Percentiles rank a stretch among this genome's conserved stretches.
phyloP scores from a whole-genome alignment of 2,797 vertebrate genomes.

The Microctenopoma lineatum region DNA sequence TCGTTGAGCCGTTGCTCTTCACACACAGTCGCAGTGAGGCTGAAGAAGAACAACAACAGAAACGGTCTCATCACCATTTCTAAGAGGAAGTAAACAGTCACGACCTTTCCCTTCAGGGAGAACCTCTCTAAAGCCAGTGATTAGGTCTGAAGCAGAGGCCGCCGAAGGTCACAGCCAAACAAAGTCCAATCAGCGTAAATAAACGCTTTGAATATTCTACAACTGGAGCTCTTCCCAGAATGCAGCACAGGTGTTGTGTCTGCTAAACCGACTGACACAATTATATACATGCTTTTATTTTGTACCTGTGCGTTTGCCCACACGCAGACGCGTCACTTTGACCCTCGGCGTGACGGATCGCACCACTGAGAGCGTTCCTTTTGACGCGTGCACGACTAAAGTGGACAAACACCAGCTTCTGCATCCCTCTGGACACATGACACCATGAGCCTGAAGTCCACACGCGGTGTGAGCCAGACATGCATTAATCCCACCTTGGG shows the following conservation, averaged over 20 bases:
- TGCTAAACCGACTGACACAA: background rate
- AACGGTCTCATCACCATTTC: constrained; percentile 1
- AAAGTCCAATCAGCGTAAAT: constrained; percentile 11
- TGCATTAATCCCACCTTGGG: background rate
- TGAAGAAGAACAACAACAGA: background rate
- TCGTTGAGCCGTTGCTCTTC: background rate
- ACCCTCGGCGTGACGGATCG: background rate
- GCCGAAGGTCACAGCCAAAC: background rate
- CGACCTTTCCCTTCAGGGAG: background rate
- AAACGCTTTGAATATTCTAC: background rate
- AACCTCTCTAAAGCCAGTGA: background rate
- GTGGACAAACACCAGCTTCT: background rate
- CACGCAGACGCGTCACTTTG: background rate
- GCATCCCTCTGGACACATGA: background rate
- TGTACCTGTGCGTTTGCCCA: background rate
- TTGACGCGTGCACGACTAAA: background rate
- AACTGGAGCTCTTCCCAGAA: background rate
- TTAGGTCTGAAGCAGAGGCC: background rate
- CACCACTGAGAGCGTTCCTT: background rate
- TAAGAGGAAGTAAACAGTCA: background rate
- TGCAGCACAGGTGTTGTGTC: background rate
- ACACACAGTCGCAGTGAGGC: background rate
- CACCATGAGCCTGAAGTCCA: constrained; percentile 13
- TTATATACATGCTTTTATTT: background rate
- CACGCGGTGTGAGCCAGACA: constrained; percentile 17